Evolutionary conservation across 2,888 invertebrate species (phyloP), one percentile per base, ranked within the genome.

Genomic region (Oegoconia quadripuncta): DNA sequence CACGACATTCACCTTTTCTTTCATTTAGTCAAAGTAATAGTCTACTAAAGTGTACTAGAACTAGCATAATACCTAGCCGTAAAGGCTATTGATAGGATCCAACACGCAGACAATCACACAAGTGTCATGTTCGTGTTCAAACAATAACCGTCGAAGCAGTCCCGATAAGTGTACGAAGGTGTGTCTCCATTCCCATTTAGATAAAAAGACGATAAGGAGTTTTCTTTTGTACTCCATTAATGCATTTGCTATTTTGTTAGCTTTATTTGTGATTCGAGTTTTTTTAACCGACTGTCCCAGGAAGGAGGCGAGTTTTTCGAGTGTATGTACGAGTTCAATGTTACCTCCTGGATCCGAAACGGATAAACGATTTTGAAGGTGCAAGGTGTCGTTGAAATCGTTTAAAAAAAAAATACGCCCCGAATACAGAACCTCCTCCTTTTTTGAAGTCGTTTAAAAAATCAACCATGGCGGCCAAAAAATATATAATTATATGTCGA

Each of bases 161-260:
- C 22, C 18, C 34, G 34, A 34, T 34, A 34, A 27, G 34, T 34
- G 17, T 27, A 34, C 27, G 20, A 34, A 32, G 30, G 22, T n/a
- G 39, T 34, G 39, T 23, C 34, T 34, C 34, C 22, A 14, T 25
- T 12, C 25, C 40, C 35, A 40, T 40, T 40, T 36, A 40, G 40
- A 40, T 40, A 40, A 40, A 35, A 15, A 35, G 17, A 13, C 20
- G 40, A 40, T 40, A 38, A 38, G 20, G 11, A 29, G n/a, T n/a
- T 8, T 12, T 30, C 31, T 38, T 39, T 40, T 40, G 40, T 40
- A 18, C 15, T 20, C 39, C 17, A 26, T 17, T 22, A 40, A 35
- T 36, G 31, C 40, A 39, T 34, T 34, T 34, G 12, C 20, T 13
- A 18, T 23, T 36, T 33, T 22, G 30, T 30, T 5, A 30, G 11